These are phyloP conservation scores for Rosalia funebris DNA, from an alignment of 2,888 invertebrate species.

Conservation along the genomic window DNA sequence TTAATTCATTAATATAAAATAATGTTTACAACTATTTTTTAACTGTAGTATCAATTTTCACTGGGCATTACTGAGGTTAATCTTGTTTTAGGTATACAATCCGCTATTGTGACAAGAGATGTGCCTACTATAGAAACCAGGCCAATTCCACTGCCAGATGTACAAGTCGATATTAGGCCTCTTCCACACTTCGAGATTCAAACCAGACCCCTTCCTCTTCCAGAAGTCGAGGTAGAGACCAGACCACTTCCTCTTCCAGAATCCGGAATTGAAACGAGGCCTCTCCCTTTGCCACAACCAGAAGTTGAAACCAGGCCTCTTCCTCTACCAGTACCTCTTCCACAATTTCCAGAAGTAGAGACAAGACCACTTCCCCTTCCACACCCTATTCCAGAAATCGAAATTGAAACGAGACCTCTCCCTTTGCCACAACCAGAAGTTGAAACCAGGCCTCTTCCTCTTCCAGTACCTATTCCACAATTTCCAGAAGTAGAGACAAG, in stretches of 20 bases:
- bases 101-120: slow-evolving; percentile 5
- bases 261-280: neutral
- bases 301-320: slow-evolving; percentile 4
- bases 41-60: too few species aligned
- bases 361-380: neutral
- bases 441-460: neutral
- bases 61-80: too few species aligned
- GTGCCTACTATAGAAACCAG: neutral
- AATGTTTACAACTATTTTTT: too few species aligned
- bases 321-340: neutral
- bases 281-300: neutral
- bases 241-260: neutral
- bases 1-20: too few species aligned
- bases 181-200: neutral
- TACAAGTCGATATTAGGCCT: neutral
- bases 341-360: neutral
- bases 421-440: slow-evolving; percentile 7
- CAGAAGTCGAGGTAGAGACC: neutral
- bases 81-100: slow-evolving; percentile 12
- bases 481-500: neutral
- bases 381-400: neutral
- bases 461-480: neutral
- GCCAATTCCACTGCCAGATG: neutral
- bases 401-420: neutral
- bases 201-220: neutral